Evolutionary conservation across 2,113 vertebrate species (phyloP), one percentile per base, ranked within the genome.

Genomic region (Melospiza melodia): DNA sequence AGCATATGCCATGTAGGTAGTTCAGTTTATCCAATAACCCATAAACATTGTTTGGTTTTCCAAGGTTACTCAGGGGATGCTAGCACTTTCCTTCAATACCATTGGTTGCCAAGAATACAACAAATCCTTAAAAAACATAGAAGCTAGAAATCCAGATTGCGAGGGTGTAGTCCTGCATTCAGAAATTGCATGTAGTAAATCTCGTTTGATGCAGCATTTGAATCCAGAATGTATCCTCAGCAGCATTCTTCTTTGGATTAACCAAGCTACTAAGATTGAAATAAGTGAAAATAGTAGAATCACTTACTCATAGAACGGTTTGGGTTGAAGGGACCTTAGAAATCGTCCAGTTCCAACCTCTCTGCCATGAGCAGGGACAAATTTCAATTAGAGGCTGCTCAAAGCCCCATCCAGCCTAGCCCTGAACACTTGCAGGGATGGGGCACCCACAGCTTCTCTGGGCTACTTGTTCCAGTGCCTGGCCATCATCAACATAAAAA

Each of bases 11-110:
- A 44, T 15, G 11, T 24, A 72, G 21, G 30, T 81, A 79, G 52
- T 35, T 75, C 31, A 57, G 85, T 55, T 63, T 84, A 85, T 72
- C 48, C 66, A 82, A 11, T 59, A 92, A 67, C 52, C 28, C 9
- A 59, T 78, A 82, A 94, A 59, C 16, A 87, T 68, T 65, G 41
- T 48, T 95, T 87, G 63, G 24, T 81, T 96, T 93, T 87, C 95
- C 74, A 85, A 76, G 81, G 95, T 68, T 94, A 94, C 92, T 51
- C 65, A 68, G 39, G 7, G 31, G 31, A 39, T 78, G 78, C 43
- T 84, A 87, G 48, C 43, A 78, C 72, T 89, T 91, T 91, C 87
- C 39, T 94, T 84, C 61, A 57, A 52, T 49, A 52, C 35, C 21
- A 7, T 12, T 91, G 66, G 73, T 89, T 93, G 66, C 61, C 66